Evolutionary conservation across 1,140 invertebrate genomes (phyloP).

Genomic region (Aphidius gifuensis): DNA sequence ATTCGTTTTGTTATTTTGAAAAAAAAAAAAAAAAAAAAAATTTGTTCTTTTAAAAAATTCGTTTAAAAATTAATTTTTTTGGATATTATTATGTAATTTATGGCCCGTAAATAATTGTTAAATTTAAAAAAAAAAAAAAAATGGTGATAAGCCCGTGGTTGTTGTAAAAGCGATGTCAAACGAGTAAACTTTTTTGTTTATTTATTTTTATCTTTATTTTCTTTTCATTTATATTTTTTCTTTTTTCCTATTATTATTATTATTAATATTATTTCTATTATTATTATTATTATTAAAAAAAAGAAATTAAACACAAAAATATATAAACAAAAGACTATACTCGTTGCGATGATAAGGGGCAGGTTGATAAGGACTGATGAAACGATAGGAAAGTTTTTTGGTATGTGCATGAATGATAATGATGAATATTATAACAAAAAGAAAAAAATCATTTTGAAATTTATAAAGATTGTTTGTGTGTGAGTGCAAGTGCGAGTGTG

Average conservation of each 20-base stretch:
- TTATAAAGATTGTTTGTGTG: constrained; percentile 3
- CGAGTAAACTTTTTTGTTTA: constrained; percentile 25
- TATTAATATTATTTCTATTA: constrained; percentile 10
- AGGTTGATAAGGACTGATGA: constrained; percentile 20
- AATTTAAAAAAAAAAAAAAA: constrained; percentile 9
- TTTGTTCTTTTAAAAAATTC: constrained; percentile 26
- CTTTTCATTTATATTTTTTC: constrained; percentile 2
- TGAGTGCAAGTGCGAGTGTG: constrained; percentile 5
- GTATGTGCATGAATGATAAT: constrained; percentile 1
- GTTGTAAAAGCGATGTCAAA: constrained; percentile 21
- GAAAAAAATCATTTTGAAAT: constrained; percentile 24
- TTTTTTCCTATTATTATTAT: constrained; percentile 2
- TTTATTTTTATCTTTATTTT: constrained; percentile 22
- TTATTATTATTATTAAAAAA: constrained; percentile 7
- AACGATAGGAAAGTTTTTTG: constrained; percentile 21
- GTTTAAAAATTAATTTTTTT: constrained; percentile 45
- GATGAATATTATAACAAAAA: constrained; percentile 20
- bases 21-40: constrained; percentile 6
- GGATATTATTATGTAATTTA: constrained; percentile 42
- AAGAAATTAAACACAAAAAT: constrained; percentile 9
- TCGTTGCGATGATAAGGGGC: constrained; percentile 23
- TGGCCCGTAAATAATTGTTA: constrained; percentile 43
- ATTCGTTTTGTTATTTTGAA: constrained; percentile 8
- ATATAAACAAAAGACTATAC: constrained; percentile 21
- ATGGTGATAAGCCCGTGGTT: constrained; percentile 24